Percentiles rank a stretch among this genome's conserved stretches.
These are phyloP conservation scores for Pollimyrus isidori DNA, from an alignment of 2,113 vertebrate genomes.

Conservation along the genomic window DNA sequence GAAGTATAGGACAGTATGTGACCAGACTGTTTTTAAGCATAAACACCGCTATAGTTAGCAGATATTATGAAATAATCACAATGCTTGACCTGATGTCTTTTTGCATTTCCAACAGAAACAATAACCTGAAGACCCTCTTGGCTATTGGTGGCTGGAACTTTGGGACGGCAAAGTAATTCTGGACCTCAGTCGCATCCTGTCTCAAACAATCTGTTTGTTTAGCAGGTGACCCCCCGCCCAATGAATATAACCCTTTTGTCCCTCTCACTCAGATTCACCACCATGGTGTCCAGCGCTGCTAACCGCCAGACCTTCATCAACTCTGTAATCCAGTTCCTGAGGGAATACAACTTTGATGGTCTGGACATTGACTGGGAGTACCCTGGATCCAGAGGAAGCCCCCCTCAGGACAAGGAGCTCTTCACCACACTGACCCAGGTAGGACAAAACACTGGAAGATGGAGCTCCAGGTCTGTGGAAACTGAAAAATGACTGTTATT, in stretches of 20 bases:
- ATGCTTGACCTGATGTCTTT: background rate
- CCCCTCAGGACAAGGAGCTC: slow-evolving; percentile 44
- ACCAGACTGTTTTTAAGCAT: background rate
- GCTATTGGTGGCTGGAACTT: slow-evolving; percentile 61
- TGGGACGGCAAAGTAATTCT: slow-evolving; percentile 54
- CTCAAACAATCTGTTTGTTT: background rate
- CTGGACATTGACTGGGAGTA: slow-evolving; percentile 61
- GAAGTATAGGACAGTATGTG: background rate
- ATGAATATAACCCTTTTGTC: background rate
- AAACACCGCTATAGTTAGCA: background rate
- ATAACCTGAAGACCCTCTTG: slow-evolving; percentile 58
- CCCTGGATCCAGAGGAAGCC: slow-evolving; percentile 53
- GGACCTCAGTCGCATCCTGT: background rate
- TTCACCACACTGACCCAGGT: slow-evolving; percentile 53
- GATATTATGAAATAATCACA: background rate
- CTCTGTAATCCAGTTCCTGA: slow-evolving; percentile 49
- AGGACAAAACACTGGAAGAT: background rate
- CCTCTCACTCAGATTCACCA: slow-evolving; percentile 40
- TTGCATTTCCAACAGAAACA: slow-evolving; percentile 41
- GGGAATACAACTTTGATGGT: slow-evolving; percentile 53
- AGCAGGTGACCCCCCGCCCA: background rate
- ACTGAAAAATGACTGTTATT: background rate
- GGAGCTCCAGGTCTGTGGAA: background rate
- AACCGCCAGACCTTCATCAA: slow-evolving; percentile 54
- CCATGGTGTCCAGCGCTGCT: slow-evolving; percentile 47